phyloP scores from a whole-genome alignment of 2,797 vertebrate species.

The Benthosema pterotum region DNA sequence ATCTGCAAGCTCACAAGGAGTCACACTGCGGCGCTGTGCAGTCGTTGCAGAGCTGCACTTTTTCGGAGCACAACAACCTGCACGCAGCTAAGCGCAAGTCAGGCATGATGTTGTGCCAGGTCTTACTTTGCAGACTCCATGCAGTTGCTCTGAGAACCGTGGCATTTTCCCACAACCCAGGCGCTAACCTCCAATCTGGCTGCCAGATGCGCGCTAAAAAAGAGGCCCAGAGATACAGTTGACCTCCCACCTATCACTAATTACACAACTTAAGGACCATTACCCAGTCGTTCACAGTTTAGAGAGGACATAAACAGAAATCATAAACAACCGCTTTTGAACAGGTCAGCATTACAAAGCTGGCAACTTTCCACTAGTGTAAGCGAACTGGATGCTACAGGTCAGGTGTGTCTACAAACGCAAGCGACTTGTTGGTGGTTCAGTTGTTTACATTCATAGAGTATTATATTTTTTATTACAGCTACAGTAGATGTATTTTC shows the following conservation, averaged over 20 bases:
- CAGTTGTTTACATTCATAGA: conserved; percentile 26
- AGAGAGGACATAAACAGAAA: conserved; percentile 54
- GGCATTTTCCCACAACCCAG: conserved; percentile 49
- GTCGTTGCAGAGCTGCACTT: too few species aligned
- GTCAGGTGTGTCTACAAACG: not conserved
- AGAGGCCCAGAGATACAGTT: conserved; percentile 26
- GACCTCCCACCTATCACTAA: conserved; percentile 49
- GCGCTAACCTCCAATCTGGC: conserved; percentile 50
- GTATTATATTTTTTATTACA: conserved; percentile 24
- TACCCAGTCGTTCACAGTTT: conserved; percentile 37
- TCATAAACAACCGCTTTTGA: conserved; percentile 44
- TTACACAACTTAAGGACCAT: conserved; percentile 37
- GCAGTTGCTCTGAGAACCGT: conserved; percentile 14
- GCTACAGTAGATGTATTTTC: conserved; percentile 27
- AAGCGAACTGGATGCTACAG: conserved; percentile 22
- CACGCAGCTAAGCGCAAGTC: too few species aligned
- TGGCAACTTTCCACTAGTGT: conserved; percentile 32
- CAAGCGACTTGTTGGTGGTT: conserved; percentile 25
- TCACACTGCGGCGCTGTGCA: too few species aligned
- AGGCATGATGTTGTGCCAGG: conserved; percentile 7
- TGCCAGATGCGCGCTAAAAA: conserved; percentile 54
- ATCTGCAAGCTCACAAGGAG: too few species aligned
- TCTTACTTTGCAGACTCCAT: conserved; percentile 25
- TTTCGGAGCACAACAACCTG: too few species aligned
- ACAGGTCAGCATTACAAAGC: conserved; percentile 39